Percentiles rank a stretch among this genome's conserved stretches.
Conservation (phyloP, 2,113 vertebrate species). For the Ageneiosus marmoratus region DNA sequence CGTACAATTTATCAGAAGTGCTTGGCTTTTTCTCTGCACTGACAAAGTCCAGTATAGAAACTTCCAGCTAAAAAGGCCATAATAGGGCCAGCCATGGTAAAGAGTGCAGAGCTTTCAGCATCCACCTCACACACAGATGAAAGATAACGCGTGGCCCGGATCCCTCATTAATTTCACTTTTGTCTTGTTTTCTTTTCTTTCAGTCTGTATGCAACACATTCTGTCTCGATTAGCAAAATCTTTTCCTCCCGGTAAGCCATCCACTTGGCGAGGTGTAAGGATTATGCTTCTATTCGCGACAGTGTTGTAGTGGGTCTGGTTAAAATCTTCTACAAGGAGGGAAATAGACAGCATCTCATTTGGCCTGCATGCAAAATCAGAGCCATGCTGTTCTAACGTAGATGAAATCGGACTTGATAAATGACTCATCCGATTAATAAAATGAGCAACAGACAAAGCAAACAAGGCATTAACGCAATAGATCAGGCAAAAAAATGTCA, state of each 20-base stretch:
- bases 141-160: slow-evolving; percentile 31
- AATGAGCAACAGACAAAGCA: slow-evolving; percentile 25
- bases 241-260: neutral
- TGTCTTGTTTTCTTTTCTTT: slow-evolving; percentile 46
- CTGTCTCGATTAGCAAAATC: slow-evolving; percentile 20
- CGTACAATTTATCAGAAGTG: slow-evolving; percentile 48
- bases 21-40: slow-evolving; percentile 49
- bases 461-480: slow-evolving; percentile 15
- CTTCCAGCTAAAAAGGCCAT: slow-evolving; percentile 46
- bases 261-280: slow-evolving; percentile 45
- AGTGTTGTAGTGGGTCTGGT: slow-evolving; percentile 44
- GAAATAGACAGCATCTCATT: slow-evolving; percentile 14
- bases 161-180: slow-evolving; percentile 40
- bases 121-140: slow-evolving; percentile 42
- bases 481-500: slow-evolving; percentile 20
- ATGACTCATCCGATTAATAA: slow-evolving; percentile 20
- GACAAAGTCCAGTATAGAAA: slow-evolving; percentile 59
- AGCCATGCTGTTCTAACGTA: neutral
- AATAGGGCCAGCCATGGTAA: slow-evolving; percentile 32
- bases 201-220: slow-evolving; percentile 18
- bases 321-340: slow-evolving; percentile 36
- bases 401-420: slow-evolving; percentile 21
- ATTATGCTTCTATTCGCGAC: slow-evolving; percentile 50
- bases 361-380: neutral
- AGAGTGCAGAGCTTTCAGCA: slow-evolving; percentile 34